Evolutionary conservation across 1,140 invertebrate species (phyloP), one percentile per base, ranked within the genome.

Genomic region (Heliconius nattereri): DNA sequence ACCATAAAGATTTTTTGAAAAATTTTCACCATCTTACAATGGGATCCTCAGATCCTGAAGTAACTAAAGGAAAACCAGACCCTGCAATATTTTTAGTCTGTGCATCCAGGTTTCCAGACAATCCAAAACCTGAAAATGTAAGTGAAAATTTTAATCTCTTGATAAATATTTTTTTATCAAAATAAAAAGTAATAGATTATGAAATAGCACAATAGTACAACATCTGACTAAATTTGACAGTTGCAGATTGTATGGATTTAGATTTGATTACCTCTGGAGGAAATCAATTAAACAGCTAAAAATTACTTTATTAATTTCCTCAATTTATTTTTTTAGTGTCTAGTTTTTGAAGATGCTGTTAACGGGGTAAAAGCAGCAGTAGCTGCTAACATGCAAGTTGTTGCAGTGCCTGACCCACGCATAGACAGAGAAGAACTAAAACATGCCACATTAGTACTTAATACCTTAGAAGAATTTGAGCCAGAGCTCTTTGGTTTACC

Each of bases 341-440:
- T 99, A 71, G 98, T 99, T 0, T 98, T 99, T 93, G 98, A 99
- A 95, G 98, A 99, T 95, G 97, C 98, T 6, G 96, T 97, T 0
- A 98, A 98, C 94, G 98, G 98, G 19, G 96, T 98, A 3, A 92
- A 96, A 85, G 98, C 97, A 32, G 98, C 96, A 0, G 84, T 96
- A 40, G 95, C 95, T 76, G 98, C 98, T 16, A 97, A 97, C 20
- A 98, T 99, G 97, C 97, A 97, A 92, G 96, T 97, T 1, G 96
- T 98, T 0, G 98, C 98, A 96, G 96, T 98, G 40, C 98, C 98
- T 26, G 97, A 98, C 89, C 87, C 95, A 75, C 93, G 95, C 52
- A 92, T 98, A 73, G 95, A 96, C 23, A 88, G 92, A 54, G 93
- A 95, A 79, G 89, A 95, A 71, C 94, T 91, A 23, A 93, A 94